Evolutionary conservation across 35 echinoderm and acorn worm genomes (phyloP), one percentile per base, ranked within the genome.

Genomic region (Ptychodera flava): DNA sequence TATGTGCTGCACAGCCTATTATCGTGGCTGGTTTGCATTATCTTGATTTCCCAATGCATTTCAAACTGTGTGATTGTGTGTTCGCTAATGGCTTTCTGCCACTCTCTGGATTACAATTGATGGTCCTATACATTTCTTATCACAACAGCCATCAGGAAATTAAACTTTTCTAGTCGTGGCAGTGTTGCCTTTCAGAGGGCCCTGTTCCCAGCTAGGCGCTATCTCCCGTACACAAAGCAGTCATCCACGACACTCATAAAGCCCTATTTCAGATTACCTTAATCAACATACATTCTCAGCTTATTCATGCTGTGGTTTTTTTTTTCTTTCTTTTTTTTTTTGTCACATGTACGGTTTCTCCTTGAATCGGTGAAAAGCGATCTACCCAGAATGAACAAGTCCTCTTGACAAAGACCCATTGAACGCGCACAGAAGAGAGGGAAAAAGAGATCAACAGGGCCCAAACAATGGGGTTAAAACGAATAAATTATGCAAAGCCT

Each of bases 401-500:
- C 22, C 22, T 64, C 45, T 22, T 64, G 6, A 64, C 45, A 64
- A 64, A 64, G 45, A 22, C 45, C 45, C 45, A 64, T 64, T 64
- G 6, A 64, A 22, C 22, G 45, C 6, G 6, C 45, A 64, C 6
- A 64, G 45, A 64, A 64, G 45, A n/a, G n/a, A n/a, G n/a, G n/a
- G n/a, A n/a, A n/a, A n/a, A 64, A 64, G 6, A 64, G 6, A 64
- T 64, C 45, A n/a, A 64, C 45, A 64, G 45, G 45, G 45, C 6
- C 22, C 6, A 22, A 22, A 64, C 45, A 64, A 64, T 12, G 22
- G 45, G 45, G 45, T 64, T 12, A 64, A 64, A 64, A 64, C 45
- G 45, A 64, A 64, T 64, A 64, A 64, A 64, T 64, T 64, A 64
- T 64, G 45, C 45, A 64, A 64, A 64, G 45, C 45, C 45, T 64